These are phyloP conservation scores for Plebejus anna DNA, from an alignment of 2,888 invertebrate species.

Conservation along the genomic window DNA sequence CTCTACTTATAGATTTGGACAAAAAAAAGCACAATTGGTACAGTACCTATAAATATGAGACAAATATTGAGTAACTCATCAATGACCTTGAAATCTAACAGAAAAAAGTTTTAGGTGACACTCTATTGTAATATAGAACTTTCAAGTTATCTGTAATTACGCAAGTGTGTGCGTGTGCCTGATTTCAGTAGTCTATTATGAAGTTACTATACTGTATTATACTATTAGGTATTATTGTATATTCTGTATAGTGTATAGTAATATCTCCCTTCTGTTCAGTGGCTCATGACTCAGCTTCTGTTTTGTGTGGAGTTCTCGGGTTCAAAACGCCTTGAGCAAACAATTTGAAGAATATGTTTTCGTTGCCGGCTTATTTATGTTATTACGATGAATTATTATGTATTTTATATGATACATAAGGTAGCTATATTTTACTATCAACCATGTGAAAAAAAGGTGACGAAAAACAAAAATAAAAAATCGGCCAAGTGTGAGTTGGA, in stretches of 20 bases:
- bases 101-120: too few species aligned
- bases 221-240: not conserved
- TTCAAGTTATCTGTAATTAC: not conserved
- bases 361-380: conserved; percentile 1
- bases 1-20: not conserved
- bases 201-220: not conserved
- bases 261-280: conserved; percentile 18
- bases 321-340: conserved; percentile 27
- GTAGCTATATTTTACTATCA: not conserved
- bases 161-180: not conserved
- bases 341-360: conserved; percentile 5
- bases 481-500: too few species aligned
- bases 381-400: not conserved
- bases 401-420: not conserved
- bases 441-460: not conserved
- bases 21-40: not conserved
- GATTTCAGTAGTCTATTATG: too few species aligned
- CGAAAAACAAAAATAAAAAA: too few species aligned
- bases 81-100: not conserved
- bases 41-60: not conserved
- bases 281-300: conserved; percentile 25
- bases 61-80: not conserved
- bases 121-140: not conserved
- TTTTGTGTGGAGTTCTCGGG: conserved; percentile 19
- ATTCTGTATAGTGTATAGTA: not conserved